phyloP scores from a whole-genome alignment of 2,113 vertebrate genomes.

The Nestor notabilis region DNA sequence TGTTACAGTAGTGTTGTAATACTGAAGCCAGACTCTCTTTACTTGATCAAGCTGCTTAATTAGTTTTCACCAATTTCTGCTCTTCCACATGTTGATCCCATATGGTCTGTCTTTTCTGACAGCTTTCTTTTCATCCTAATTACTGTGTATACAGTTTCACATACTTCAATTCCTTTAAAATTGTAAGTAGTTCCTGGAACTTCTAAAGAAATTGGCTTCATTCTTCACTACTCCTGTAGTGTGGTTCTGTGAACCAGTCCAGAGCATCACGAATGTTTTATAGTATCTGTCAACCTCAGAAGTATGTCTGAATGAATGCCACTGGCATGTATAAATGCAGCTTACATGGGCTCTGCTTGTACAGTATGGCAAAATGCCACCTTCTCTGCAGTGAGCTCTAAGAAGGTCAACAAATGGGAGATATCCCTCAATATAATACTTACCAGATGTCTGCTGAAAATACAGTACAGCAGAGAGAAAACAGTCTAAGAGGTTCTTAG shows the following conservation, averaged over 20 bases:
- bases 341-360: background rate
- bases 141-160: background rate
- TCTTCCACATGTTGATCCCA: background rate
- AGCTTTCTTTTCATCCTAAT: background rate
- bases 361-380: background rate
- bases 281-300: background rate
- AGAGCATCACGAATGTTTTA: background rate
- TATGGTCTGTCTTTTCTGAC: background rate
- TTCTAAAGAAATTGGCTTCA: background rate
- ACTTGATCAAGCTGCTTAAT: background rate
- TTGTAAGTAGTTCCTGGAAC: background rate
- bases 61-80: background rate
- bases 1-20: background rate
- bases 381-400: background rate
- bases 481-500: background rate
- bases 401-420: background rate
- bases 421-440: background rate
- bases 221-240: background rate
- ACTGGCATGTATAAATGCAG: background rate
- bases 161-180: background rate
- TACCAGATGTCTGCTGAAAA: background rate
- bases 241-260: background rate
- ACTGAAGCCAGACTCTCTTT: background rate
- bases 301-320: background rate
- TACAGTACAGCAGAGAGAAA: background rate